Conservation (phyloP, 2,797 vertebrate genomes). For the Chromis chromis region DNA sequence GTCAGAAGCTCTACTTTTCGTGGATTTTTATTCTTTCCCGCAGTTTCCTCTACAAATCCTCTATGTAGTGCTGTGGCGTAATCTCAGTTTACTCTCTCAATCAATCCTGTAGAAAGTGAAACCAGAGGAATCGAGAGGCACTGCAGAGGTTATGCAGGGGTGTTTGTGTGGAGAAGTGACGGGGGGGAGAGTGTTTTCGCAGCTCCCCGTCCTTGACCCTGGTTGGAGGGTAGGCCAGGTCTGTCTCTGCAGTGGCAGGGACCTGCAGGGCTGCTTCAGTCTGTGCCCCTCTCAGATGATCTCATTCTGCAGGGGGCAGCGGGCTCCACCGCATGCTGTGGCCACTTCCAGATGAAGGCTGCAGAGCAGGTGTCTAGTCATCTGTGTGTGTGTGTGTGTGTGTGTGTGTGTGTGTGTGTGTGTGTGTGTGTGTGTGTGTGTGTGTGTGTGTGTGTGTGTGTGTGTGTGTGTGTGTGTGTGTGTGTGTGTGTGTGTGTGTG, state of each 20-base stretch:
- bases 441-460: constrained; percentile 40
- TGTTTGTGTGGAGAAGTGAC: constrained; percentile 48
- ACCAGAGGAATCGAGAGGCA: constrained; percentile 30
- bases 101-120: constrained; percentile 46
- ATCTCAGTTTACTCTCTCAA: constrained; percentile 49
- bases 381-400: constrained; percentile 24
- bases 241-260: constrained; percentile 68
- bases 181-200: constrained; percentile 28
- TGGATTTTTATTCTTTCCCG: constrained; percentile 30
- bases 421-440: constrained; percentile 42
- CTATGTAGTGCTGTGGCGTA: constrained; percentile 2
- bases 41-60: constrained; percentile 43
- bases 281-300: constrained; percentile 69
- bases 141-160: constrained; percentile 46
- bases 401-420: constrained; percentile 40
- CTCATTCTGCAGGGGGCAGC: constrained; percentile 79
- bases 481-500: constrained; percentile 35
- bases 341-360: constrained; percentile 73
- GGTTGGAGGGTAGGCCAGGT: constrained; percentile 41
- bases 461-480: constrained; percentile 40
- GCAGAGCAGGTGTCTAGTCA: constrained; percentile 73
- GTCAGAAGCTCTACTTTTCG: constrained; percentile 23
- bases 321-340: constrained; percentile 53
- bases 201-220: constrained; percentile 70
- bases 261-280: constrained; percentile 62